Conservation (phyloP, 2,797 vertebrate genomes). For the Labroides dimidiatus region DNA sequence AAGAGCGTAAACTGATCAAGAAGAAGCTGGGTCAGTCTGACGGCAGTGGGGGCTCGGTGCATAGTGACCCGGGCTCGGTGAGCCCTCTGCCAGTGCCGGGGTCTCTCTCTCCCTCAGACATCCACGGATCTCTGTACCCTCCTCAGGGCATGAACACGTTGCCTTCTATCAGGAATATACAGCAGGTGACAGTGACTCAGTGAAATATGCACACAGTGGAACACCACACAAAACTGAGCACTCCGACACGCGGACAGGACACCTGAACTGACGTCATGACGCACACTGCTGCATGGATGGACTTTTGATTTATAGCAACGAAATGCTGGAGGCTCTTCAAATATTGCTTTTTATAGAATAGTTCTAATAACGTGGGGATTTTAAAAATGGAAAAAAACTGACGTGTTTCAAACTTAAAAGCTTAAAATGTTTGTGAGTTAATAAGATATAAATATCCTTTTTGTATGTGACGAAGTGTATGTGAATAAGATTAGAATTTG, state of each 20-base stretch:
- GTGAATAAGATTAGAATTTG: constrained; percentile 78
- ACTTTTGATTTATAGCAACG: constrained; percentile 69
- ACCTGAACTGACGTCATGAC: constrained; percentile 59
- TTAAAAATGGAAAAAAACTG: constrained; percentile 58
- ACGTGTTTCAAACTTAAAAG: constrained; percentile 76
- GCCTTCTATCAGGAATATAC: constrained; percentile 90
- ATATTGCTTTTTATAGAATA: constrained; percentile 86
- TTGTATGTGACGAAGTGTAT: constrained; percentile 79
- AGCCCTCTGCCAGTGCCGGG: constrained; percentile 89
- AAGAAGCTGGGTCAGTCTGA: constrained; percentile 95
- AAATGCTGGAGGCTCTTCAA: constrained; percentile 85
- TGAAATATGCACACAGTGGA: constrained; percentile 73
- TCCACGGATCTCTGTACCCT: constrained; percentile 88
- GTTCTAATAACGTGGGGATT: constrained; percentile 73
- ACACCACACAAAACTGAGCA: constrained; percentile 82
- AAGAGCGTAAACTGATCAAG: constrained; percentile 94
- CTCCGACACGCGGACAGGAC: constrained; percentile 82
- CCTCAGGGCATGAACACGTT: constrained; percentile 87
- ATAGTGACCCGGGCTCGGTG: constrained; percentile 94
- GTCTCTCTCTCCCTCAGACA: constrained; percentile 88
- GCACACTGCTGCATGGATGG: constrained; percentile 66
- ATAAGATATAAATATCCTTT: constrained; percentile 86
- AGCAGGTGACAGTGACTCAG: constrained; percentile 89
- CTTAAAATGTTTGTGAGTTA: constrained; percentile 83
- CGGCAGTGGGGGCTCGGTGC: constrained; percentile 89